Evolutionary conservation across 1,140 invertebrate genomes (phyloP), one percentile per base, ranked within the genome.

Genomic region (Frieseomelitta varia): DNA sequence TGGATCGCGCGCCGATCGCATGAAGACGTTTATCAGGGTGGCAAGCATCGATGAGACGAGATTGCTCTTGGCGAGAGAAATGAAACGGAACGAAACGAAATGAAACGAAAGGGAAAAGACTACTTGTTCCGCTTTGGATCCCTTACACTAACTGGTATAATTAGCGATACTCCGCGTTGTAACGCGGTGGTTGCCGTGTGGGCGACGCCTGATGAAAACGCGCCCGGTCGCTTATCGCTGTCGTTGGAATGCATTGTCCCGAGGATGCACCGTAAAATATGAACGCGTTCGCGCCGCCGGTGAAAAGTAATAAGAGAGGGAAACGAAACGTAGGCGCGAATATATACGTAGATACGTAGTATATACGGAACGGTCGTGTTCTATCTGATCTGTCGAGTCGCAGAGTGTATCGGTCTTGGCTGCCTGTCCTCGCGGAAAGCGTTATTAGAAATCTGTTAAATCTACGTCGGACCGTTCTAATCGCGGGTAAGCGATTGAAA

Each of bases 1-100:
- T 80, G 79, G 83, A 24, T n/a, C 30, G 75, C 74, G 79, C 78
- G 74, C 39, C 39, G 87, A 77, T 86, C 85, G 90, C 88, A 91
- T 89, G 82, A 91, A 90, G 84, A 90, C 91, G 84, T 91, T 91
- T 91, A 91, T 91, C 90, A 89, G 74, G 86, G 82, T 47, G 88
- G 86, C 82, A 82, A 63, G 69, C 74, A 83, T 87, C 85, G 88
- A 87, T 88, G 89, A 86, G 63, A 24, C 19, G 58, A n/a, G n/a
- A n/a, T 61, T 47, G 39, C 39, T 61, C 8, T 8, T 21, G 51
- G 19, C 17, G 30, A 19, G 19, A 24, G 15, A 19, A 27, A 47
- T 6, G 27, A 65, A 58, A 58, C 0, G 21, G 8, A 61, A 76
- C 24, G 19, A 56, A 10, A 10, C 4, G 39, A 8, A 24, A 15